A percentile compares a stretch with the other conserved stretches of the same genome.
Conservation (phyloP, 2,113 vertebrate genomes). For the Coptodon rendalli region DNA sequence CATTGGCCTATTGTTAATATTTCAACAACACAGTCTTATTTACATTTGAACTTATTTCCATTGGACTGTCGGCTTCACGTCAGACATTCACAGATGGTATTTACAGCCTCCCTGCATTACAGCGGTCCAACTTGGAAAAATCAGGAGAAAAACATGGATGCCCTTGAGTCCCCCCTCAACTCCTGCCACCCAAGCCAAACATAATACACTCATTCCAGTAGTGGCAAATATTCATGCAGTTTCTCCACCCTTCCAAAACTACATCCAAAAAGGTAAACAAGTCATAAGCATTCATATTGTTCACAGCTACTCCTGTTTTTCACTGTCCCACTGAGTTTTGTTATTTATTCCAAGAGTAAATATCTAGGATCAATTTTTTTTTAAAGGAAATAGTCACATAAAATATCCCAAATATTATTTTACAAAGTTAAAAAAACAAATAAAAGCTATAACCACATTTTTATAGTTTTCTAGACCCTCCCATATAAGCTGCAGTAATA, state of each 20-base stretch:
- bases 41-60: background rate
- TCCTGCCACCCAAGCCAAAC: background rate
- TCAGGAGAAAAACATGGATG: background rate
- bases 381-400: background rate
- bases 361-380: background rate
- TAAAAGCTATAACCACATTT: background rate
- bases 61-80: background rate
- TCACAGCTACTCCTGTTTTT: background rate
- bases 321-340: background rate
- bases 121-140: background rate
- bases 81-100: conserved; percentile 28
- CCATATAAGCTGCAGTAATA: background rate
- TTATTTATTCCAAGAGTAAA: background rate
- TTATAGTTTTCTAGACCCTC: background rate
- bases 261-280: background rate
- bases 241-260: background rate
- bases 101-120: background rate
- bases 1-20: background rate
- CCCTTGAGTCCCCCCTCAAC: background rate
- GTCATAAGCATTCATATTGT: background rate
- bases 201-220: background rate
- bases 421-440: background rate
- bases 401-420: background rate
- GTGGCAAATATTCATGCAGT: background rate
- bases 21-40: background rate